Evolutionary conservation across 2,888 invertebrate species (phyloP), one percentile per base, ranked within the genome.

Genomic region (Thereva nobilitata): DNA sequence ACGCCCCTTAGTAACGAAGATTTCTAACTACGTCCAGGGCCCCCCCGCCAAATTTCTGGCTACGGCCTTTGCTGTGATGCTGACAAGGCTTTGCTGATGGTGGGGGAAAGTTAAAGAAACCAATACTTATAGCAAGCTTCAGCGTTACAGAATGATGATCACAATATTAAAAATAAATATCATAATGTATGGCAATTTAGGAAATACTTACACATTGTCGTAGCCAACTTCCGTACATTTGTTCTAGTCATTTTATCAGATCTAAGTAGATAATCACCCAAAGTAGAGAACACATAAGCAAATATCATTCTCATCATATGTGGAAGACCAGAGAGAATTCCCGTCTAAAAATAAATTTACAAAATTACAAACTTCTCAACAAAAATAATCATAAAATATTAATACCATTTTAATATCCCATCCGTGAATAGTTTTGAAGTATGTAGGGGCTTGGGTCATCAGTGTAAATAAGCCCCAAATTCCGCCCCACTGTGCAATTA

Each of bases 381-480:
- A 34, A 35, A n/a, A 0, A 38, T 53, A 38, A 38, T 8, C 3
- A 52, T 34, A 7, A 7, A 5, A 8, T 52, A 12, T 34, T 37
- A 82, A 78, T 80, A 89, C 89, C 76, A 86, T 83, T 75, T 83
- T 84, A 35, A 90, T 86, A 72, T 87, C 83, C 85, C 87, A 88
- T 53, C 88, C 87, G 72, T 89, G 87, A 57, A 90, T 84, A 64
- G 85, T 83, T 71, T 86, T 86, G 74, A 90, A 87, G 74, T 89
- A 90, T 0, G 87, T 86, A 0, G 90, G 90, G 0, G 87, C 84
- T 75, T 89, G 87, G 0, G 88, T 88, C 83, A 89, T 85, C 10
- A 89, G 77, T 0, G 89, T 89, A 54, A 88, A 86, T 34, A 89
- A 80, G 1, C 89, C 88, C 88, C 89, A 90, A 63, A 86, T 83